Evolutionary conservation across 2,888 invertebrate species (phyloP).

Genomic region (Chrysolina oricalcia): DNA sequence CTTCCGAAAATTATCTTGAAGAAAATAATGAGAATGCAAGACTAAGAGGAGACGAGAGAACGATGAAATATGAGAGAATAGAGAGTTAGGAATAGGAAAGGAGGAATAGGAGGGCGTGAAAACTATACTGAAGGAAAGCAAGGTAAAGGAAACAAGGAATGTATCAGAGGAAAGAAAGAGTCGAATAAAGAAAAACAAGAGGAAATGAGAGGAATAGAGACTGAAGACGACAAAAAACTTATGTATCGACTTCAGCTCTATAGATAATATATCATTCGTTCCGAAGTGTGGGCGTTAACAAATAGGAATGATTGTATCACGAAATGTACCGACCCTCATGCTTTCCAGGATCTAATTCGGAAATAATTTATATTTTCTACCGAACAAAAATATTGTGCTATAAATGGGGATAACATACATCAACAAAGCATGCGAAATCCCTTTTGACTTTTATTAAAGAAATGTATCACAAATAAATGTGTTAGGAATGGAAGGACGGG

Average conservation of each 20-base stretch:
- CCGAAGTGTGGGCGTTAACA: background rate
- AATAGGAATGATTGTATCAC: background rate
- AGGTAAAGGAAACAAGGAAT: no score
- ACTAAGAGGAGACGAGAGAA: no score
- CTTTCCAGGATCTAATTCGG: background rate
- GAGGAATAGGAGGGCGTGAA: no score
- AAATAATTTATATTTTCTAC: slow-evolving; percentile 9
- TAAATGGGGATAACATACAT: slow-evolving; percentile 5
- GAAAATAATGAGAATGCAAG: no score
- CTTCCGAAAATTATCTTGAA: no score
- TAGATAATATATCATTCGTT: background rate
- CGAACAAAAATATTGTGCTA: slow-evolving; percentile 8
- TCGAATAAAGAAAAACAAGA: background rate
- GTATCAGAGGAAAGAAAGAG: background rate
- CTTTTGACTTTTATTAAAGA: slow-evolving; percentile 19
- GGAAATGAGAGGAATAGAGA: background rate
- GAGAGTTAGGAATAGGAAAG: no score
- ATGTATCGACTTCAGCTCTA: background rate
- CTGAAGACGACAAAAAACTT: background rate
- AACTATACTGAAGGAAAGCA: no score
- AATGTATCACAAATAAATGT: slow-evolving; percentile 18
- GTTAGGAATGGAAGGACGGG: slow-evolving; percentile 21
- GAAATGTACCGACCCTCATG: background rate
- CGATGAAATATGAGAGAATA: no score
- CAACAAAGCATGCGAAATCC: slow-evolving; percentile 16